Base-by-base conservation (phyloP, 2,888 invertebrate species). In the Muschampia plurimacula region DNA sequence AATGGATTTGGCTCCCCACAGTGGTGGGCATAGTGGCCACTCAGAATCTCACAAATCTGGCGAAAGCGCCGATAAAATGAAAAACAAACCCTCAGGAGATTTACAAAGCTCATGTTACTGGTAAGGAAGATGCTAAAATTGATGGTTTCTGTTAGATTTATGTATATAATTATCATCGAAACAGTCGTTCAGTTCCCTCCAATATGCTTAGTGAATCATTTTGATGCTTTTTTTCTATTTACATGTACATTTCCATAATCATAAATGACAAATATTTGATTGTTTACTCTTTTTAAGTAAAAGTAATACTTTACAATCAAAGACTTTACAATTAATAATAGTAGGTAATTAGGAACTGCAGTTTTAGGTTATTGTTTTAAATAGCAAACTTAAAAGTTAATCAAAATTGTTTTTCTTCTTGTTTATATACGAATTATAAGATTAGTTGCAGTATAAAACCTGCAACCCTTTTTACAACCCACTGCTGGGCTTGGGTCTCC, bases 21-120 rank as follows among this genome's bases (percentile, higher is more conserved):
- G 83, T 79, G 80, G 83, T 79, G 80, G 78, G 68, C 85, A 83
- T 77, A 87, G 80, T 78, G 83, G 81, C 82, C 85, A 84, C 76
- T 79, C 81, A 70, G 93, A 93, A 89, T 90, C 90, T 88, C 92
- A 88, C 79, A 92, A 91, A 82, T 78, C 84, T 80, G 82, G 78
- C 52, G 92, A 93, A 75, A 88, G 83, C 82, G 76, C 76, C 60
- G 90, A 91, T 73, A 90, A 86, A 85, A 86, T 76, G 80, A 89
- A 88, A 84, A 86, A 83, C 75, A 92, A 91, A 84, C 78, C 78
- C 69, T 78, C 85, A 6, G 82, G 83, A 57, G 93, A 93, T 81
- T 85, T 90, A 80, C 91, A 91, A 73, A 84, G 88, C 69, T 85
- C 84, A 77, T 93, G 93, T 80, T 93, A 93, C 80, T 93, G 93